These are phyloP conservation scores for Erinaceus europaeus DNA, from an alignment of 2,113 vertebrate genomes.

Conservation along the genomic window DNA sequence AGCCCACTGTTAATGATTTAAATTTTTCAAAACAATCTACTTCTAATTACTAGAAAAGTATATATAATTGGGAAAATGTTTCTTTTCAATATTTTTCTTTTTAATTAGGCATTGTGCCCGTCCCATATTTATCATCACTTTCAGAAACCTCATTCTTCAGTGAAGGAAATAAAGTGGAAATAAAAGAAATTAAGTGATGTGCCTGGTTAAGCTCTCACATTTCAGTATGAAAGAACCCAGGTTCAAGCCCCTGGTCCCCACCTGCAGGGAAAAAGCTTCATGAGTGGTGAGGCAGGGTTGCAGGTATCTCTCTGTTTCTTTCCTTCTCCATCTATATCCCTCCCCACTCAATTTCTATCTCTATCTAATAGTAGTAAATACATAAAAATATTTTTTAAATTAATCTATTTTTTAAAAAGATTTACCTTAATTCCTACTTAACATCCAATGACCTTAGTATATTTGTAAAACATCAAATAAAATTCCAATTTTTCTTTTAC, in stretches of 20 bases:
- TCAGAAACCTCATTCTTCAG: background rate
- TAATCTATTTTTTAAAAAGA: slow-evolving; percentile 7
- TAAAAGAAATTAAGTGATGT: background rate
- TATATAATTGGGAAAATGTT: background rate
- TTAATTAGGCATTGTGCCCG: background rate
- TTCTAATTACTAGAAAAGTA: background rate
- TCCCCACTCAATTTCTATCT: no score
- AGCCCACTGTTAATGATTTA: background rate
- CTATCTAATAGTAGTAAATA: no score
- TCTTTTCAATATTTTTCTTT: background rate
- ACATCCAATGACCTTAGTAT: background rate
- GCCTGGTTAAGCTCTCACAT: no score
- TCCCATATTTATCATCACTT: background rate
- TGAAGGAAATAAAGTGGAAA: background rate
- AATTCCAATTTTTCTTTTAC: background rate
- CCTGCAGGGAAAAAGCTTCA: no score
- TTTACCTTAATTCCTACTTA: background rate
- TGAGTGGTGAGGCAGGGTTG: no score
- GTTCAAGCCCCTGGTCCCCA: no score
- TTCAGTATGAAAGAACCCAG: no score
- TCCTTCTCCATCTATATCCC: no score
- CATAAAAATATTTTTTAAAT: no score
- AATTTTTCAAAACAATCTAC: background rate
- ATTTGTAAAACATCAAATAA: background rate
- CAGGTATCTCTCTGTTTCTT: no score